Conservation (phyloP, 2,888 invertebrate genomes). For the Tetheella fluctuosa region DNA sequence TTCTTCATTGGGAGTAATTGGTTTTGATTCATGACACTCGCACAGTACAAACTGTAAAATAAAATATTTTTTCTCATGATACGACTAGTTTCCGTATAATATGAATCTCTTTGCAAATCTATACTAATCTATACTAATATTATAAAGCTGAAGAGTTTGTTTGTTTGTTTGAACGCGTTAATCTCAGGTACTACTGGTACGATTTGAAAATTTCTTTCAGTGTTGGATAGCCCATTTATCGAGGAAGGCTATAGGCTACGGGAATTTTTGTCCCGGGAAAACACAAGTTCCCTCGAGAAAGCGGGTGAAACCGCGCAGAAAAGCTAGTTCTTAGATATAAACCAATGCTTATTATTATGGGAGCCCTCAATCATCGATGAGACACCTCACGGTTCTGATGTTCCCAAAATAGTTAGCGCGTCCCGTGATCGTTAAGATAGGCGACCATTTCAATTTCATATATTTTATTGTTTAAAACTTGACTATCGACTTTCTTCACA, state of each 20-base stretch:
- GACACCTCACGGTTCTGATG: constrained; percentile 27
- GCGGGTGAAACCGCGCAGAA: no score
- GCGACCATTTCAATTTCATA: constrained; percentile 17
- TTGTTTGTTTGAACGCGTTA: no score
- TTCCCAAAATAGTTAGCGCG: constrained; percentile 16
- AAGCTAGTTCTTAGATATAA: constrained; percentile 26
- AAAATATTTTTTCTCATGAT: constrained; percentile 19
- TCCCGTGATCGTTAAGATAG: constrained; percentile 20
- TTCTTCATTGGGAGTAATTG: constrained; percentile 49
- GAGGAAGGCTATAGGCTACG: no score
- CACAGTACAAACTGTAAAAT: constrained; percentile 26
- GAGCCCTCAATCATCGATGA: constrained; percentile 28
- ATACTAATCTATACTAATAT: constrained; percentile 1
- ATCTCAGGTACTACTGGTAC: no score
- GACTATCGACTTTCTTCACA: not conserved
- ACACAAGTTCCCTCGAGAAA: no score
- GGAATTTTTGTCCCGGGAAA: no score
- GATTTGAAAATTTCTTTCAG: no score
- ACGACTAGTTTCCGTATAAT: not conserved
- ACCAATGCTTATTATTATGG: constrained; percentile 41
- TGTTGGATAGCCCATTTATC: no score
- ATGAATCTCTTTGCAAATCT: not conserved
- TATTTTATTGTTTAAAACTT: not conserved
- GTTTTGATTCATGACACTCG: constrained; percentile 39
- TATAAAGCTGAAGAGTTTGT: no score